Conservation (phyloP, 2,888 invertebrate species). For the Sinohyriopsis cumingii region DNA sequence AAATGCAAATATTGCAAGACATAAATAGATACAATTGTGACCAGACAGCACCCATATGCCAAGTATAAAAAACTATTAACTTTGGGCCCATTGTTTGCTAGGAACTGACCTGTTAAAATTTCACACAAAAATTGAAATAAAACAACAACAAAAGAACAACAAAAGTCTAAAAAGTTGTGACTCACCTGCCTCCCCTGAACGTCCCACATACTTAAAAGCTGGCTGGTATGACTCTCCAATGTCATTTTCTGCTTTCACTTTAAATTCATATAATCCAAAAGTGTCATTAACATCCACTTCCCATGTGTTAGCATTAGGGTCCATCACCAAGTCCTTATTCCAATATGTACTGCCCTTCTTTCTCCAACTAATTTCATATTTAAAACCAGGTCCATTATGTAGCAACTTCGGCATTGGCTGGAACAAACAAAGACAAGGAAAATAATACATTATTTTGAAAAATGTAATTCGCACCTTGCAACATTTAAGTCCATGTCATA, state of each 20-base stretch:
- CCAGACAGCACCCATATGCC: too few species aligned
- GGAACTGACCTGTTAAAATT: too few species aligned
- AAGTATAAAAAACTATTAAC: too few species aligned
- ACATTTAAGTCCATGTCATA: too few species aligned
- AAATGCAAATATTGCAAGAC: too few species aligned
- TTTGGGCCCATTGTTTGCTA: too few species aligned
- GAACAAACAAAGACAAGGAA: conserved; percentile 15
- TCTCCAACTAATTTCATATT: conserved; percentile 58
- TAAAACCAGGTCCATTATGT: conserved; percentile 61
- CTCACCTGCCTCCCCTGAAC: conserved; percentile 63
- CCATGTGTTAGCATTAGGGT: conserved; percentile 45
- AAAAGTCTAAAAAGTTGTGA: not conserved
- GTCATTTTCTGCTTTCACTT: conserved; percentile 58
- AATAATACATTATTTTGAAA: not conserved
- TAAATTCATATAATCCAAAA: conserved; percentile 60
- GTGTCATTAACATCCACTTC: conserved; percentile 58
- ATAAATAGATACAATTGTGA: too few species aligned
- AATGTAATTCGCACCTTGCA: too few species aligned
- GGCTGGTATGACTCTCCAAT: conserved; percentile 60
- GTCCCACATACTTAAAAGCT: conserved; percentile 55
- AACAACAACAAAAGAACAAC: not conserved
- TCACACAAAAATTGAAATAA: not conserved
- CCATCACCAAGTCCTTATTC: conserved; percentile 45
- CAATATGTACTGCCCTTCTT: conserved; percentile 58
- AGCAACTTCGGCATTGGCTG: conserved; percentile 61